These are phyloP conservation scores for Sebastes nivosus DNA, from an alignment of 2,797 vertebrate species.

Conservation along the genomic window DNA sequence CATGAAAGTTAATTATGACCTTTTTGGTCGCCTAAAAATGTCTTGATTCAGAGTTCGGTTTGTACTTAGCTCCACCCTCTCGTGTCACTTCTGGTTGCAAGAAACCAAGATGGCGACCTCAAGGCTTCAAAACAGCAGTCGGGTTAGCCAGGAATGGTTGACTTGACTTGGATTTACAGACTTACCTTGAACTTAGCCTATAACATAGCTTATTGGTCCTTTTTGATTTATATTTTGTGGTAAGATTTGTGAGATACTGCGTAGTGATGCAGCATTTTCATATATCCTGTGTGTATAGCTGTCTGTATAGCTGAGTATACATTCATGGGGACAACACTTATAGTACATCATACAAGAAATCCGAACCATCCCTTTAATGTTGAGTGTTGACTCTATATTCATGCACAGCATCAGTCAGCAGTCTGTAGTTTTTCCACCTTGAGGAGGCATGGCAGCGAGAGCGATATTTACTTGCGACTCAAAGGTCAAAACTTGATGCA, in stretches of 20 bases:
- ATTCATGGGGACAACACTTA: background rate
- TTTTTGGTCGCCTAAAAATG: no score
- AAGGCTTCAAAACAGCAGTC: no score
- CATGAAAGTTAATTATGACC: no score
- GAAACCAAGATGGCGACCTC: no score
- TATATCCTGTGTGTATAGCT: background rate
- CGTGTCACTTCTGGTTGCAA: no score
- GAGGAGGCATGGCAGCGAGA: background rate
- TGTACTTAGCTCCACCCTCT: no score
- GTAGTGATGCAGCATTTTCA: background rate
- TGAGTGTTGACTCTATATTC: background rate
- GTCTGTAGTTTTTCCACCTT: background rate
- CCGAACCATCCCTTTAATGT: no score
- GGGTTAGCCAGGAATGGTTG: no score
- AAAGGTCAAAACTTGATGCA: slow-evolving; percentile 46
- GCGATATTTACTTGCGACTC: slow-evolving; percentile 14
- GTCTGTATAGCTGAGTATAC: background rate
- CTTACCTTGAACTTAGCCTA: background rate
- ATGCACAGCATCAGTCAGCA: background rate
- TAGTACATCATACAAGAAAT: no score
- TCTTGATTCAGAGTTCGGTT: no score
- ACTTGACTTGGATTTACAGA: no score
- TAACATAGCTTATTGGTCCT: background rate
- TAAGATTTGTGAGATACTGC: no score
- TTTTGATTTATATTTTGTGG: background rate